A percentile compares a stretch with the other conserved stretches of the same genome.
These are phyloP conservation scores for Jacana jacana DNA, from an alignment of 2,113 vertebrate genomes.

Conservation along the genomic window DNA sequence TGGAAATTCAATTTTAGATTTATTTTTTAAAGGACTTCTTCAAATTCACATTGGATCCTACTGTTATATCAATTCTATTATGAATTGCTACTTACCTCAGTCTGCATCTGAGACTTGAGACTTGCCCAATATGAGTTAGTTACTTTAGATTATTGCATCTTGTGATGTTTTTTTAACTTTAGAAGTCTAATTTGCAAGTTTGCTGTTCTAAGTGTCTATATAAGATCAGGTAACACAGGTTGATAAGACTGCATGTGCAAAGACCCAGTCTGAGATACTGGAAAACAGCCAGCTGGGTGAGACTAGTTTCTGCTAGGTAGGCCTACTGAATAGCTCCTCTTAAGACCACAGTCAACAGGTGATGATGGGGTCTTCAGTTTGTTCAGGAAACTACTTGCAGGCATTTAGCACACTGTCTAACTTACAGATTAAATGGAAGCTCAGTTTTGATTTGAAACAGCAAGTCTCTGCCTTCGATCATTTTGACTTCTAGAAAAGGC, in stretches of 20 bases:
- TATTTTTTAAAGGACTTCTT: background rate
- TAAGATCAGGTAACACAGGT: background rate
- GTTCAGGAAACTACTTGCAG: background rate
- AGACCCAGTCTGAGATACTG: background rate
- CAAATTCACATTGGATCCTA: background rate
- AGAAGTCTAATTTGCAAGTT: background rate
- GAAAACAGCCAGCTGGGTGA: background rate
- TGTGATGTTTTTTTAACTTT: background rate
- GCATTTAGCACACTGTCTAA: background rate
- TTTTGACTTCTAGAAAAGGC: background rate
- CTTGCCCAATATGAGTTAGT: background rate
- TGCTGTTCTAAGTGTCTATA: background rate
- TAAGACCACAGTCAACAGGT: background rate
- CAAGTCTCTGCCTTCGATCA: background rate
- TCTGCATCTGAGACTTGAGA: background rate
- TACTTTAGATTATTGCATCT: background rate
- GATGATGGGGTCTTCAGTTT: background rate
- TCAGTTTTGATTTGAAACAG: background rate
- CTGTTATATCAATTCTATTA: background rate
- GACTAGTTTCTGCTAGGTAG: background rate
- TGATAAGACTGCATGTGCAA: background rate
- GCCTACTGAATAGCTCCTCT: background rate
- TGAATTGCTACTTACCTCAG: background rate
- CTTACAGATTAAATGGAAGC: background rate
- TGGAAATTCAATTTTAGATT: background rate